Evolutionary conservation across 2,797 vertebrate genomes (phyloP).

Genomic region (Characodon lateralis): DNA sequence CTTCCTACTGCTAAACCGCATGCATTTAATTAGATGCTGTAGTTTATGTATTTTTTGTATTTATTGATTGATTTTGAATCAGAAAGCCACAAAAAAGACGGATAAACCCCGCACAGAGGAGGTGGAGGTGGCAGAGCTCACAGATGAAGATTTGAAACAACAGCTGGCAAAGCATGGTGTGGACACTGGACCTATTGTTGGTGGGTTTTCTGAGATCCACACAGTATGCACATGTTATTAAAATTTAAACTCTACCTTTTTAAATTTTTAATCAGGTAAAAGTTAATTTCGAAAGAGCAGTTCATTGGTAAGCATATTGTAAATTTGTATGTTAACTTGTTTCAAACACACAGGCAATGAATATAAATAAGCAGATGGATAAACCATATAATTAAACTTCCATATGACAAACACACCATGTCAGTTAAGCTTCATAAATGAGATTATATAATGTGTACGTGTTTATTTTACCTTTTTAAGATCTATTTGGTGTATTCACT

Average conservation of each 20-base stretch:
- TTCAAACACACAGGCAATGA: neutral
- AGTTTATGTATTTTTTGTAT: neutral
- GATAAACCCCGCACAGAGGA: constrained; percentile 88
- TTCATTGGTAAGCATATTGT: neutral
- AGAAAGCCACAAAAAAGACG: constrained; percentile 95
- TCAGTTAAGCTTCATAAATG: neutral
- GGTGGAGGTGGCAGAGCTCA: constrained; percentile 85
- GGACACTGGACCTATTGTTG: constrained; percentile 88
- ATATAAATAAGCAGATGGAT: neutral
- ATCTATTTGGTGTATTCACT: no score
- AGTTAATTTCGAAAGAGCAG: neutral
- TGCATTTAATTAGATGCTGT: neutral
- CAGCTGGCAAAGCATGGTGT: constrained; percentile 88
- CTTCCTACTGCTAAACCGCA: no score
- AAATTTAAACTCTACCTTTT: neutral
- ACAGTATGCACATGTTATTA: neutral
- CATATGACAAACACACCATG: neutral
- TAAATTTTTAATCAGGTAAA: neutral
- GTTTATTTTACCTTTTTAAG: neutral
- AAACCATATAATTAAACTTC: neutral
- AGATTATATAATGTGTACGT: neutral
- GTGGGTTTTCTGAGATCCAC: constrained; percentile 71
- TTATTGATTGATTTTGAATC: constrained; percentile 10
- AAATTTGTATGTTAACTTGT: neutral
- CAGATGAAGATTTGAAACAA: constrained; percentile 88